Conservation (phyloP, 2,888 invertebrate species). For the Hetaerina titia region DNA sequence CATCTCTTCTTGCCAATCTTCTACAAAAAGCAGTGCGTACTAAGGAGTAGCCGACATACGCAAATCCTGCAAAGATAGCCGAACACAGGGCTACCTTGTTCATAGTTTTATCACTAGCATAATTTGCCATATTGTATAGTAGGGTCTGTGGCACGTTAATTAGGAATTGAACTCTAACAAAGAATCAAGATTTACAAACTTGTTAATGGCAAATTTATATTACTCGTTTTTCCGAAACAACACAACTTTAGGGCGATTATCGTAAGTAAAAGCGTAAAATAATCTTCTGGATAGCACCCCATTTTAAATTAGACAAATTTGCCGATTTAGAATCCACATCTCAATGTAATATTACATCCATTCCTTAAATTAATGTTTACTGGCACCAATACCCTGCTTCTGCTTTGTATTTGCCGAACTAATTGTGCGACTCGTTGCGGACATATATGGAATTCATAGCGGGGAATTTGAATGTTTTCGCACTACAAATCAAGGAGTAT, state of each 20-base stretch:
- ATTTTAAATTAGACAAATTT: neutral
- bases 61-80: slow-evolving; percentile 78
- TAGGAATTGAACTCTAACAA: slow-evolving; percentile 6
- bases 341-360: neutral
- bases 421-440: slow-evolving; percentile 33
- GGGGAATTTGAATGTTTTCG: neutral
- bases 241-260: neutral
- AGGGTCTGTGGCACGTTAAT: neutral
- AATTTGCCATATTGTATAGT: slow-evolving; percentile 71
- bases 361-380: neutral
- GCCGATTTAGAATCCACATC: neutral
- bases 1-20: slow-evolving; percentile 74
- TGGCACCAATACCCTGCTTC: neutral
- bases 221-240: neutral
- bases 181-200: neutral
- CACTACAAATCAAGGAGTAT: neutral
- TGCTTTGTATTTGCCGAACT: slow-evolving; percentile 19
- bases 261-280: neutral
- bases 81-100: slow-evolving; percentile 78
- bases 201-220: neutral
- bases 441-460: neutral
- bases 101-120: slow-evolving; percentile 75
- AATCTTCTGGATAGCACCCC: neutral
- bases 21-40: slow-evolving; percentile 77
- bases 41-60: slow-evolving; percentile 78